phyloP scores from a whole-genome alignment of 2,797 vertebrate species.

The Orientallactaga sibirica region DNA sequence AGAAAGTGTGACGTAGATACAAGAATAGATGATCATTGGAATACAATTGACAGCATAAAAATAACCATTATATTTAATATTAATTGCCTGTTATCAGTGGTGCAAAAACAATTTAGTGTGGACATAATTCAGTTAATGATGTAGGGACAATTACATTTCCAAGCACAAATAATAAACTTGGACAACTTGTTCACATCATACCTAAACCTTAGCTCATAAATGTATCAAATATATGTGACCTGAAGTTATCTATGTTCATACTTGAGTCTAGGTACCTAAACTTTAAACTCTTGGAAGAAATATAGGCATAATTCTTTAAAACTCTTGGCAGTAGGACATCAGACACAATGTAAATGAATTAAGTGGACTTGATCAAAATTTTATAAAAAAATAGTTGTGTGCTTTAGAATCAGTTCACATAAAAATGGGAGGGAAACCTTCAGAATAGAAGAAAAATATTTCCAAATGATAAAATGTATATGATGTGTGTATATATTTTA shows the following conservation, averaged over 20 bases:
- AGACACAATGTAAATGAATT: background rate
- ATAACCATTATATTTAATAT: background rate
- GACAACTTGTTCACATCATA: background rate
- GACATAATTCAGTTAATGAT: background rate
- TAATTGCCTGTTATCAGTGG: background rate
- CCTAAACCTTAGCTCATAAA: background rate
- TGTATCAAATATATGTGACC: too few relatives aligned
- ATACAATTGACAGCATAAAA: background rate
- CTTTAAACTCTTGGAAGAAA: constrained; percentile 1
- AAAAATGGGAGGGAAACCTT: background rate
- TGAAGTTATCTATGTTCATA: background rate
- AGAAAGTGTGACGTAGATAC: background rate
- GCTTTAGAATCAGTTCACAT: background rate
- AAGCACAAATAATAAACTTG: background rate
- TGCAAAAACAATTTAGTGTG: background rate
- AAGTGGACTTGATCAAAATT: background rate
- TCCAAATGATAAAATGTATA: background rate
- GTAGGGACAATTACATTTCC: background rate
- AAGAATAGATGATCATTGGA: background rate
- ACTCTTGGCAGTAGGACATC: background rate
- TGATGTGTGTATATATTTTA: background rate
- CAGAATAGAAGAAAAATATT: background rate
- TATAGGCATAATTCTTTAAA: background rate
- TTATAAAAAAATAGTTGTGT: too few relatives aligned
- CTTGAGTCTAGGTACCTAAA: background rate